These are phyloP conservation scores for Otolemur garnettii DNA, from an alignment of 2,113 vertebrate species.

Conservation along the genomic window DNA sequence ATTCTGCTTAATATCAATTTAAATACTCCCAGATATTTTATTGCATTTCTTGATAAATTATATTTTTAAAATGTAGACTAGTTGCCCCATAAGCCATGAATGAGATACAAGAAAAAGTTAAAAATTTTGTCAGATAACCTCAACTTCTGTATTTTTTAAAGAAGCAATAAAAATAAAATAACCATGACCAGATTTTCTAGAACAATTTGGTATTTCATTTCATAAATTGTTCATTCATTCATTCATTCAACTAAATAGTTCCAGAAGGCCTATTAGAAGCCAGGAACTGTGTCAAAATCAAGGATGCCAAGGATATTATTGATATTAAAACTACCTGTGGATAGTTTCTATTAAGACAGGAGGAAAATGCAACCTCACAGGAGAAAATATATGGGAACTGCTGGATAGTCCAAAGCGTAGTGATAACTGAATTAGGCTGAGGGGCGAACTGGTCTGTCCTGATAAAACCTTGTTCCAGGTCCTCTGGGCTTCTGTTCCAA, in stretches of 20 bases:
- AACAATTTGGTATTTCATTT: background rate
- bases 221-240: background rate
- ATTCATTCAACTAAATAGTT: background rate
- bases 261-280: background rate
- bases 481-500: background rate
- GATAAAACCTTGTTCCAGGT: background rate
- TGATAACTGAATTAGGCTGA: background rate
- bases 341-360: constrained; percentile 6
- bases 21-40: background rate
- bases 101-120: background rate
- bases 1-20: background rate
- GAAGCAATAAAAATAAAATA: constrained; percentile 26
- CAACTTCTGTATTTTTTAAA: constrained; percentile 35
- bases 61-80: constrained; percentile 8
- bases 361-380: constrained; percentile 29
- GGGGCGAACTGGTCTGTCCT: background rate
- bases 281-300: background rate
- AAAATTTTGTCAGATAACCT: background rate
- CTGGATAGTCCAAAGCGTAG: background rate
- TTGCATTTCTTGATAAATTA: constrained; percentile 31
- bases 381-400: background rate
- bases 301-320: background rate
- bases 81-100: background rate
- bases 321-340: background rate
- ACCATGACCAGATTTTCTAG: background rate